A percentile compares a stretch with the other conserved stretches of the same genome.
Evolutionary conservation across 2,888 invertebrate species (phyloP).

Genomic region (Hipparchia semele): DNA sequence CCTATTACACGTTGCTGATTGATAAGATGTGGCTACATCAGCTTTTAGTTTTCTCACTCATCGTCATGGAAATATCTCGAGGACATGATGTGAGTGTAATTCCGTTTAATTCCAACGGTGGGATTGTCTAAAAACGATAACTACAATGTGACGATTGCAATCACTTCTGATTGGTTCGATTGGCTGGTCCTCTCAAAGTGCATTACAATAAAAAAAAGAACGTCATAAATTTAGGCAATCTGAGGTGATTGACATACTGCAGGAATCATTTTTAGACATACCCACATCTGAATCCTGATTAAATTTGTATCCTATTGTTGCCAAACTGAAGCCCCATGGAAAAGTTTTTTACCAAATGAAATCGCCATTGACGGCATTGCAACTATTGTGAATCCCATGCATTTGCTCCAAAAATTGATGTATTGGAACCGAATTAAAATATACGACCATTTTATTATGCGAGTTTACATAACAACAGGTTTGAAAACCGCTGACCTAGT

Average conservation of each 20-base stretch:
- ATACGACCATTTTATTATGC: slow-evolving; percentile 58
- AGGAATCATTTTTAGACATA: too few species aligned
- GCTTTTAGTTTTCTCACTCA: slow-evolving; percentile 36
- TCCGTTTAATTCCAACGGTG: slow-evolving; percentile 25
- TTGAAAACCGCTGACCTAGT: slow-evolving; percentile 71
- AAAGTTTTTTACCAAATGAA: slow-evolving; percentile 36
- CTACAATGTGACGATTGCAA: too few species aligned
- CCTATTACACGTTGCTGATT: slow-evolving; percentile 49
- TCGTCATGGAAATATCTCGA: slow-evolving; percentile 54
- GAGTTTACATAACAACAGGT: slow-evolving; percentile 49
- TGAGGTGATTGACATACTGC: too few species aligned
- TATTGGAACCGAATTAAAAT: slow-evolving; percentile 69
- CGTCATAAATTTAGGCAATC: too few species aligned
- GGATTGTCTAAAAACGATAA: too few species aligned
- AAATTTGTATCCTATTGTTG: slow-evolving; percentile 39
- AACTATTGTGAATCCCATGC: slow-evolving; percentile 49
- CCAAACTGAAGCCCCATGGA: slow-evolving; percentile 27
- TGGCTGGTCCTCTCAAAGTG: too few species aligned
- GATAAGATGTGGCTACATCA: slow-evolving; percentile 69
- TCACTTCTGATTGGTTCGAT: too few species aligned
- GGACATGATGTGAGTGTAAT: slow-evolving; percentile 58
- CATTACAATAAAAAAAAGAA: too few species aligned
- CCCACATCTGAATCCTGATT: slow-evolving; percentile 17
- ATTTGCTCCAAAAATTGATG: slow-evolving; percentile 61
- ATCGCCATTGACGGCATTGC: slow-evolving; percentile 49